Evolutionary conservation across 2,888 invertebrate genomes (phyloP).

Genomic region (Eupeodes luniger): DNA sequence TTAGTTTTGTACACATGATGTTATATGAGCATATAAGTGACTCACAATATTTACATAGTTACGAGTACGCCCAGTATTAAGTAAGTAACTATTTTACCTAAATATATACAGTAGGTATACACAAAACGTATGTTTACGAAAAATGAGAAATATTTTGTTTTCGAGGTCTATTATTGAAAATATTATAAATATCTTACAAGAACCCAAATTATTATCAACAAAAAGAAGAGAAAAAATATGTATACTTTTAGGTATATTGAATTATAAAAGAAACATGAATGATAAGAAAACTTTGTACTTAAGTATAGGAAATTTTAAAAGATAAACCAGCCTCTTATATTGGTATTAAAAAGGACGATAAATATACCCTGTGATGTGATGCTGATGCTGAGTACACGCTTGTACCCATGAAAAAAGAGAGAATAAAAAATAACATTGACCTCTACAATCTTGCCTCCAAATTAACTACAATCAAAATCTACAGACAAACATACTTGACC

Average conservation of each 20-base stretch:
- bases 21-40: too few relatives aligned
- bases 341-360: constrained; percentile 33
- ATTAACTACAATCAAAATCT: constrained; percentile 68
- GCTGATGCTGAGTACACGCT: constrained; percentile 6
- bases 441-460: constrained; percentile 58
- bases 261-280: constrained; percentile 28
- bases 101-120: too few relatives aligned
- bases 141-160: background rate
- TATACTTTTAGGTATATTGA: constrained; percentile 2
- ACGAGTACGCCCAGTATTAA: too few relatives aligned
- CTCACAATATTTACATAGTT: too few relatives aligned
- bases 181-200: constrained; percentile 13
- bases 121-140: background rate
- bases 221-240: background rate
- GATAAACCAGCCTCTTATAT: constrained; percentile 40
- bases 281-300: constrained; percentile 28
- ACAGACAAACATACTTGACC: constrained; percentile 65
- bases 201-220: constrained; percentile 1
- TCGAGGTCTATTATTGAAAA: background rate
- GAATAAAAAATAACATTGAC: constrained; percentile 55
- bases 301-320: constrained; percentile 35
- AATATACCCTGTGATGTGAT: constrained; percentile 11
- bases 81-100: too few relatives aligned
- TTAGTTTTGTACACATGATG: too few relatives aligned
- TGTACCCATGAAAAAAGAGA: constrained; percentile 12